Evolutionary conservation across 2,888 invertebrate species (phyloP).

Genomic region (Vannuccia rotundouncinata): DNA sequence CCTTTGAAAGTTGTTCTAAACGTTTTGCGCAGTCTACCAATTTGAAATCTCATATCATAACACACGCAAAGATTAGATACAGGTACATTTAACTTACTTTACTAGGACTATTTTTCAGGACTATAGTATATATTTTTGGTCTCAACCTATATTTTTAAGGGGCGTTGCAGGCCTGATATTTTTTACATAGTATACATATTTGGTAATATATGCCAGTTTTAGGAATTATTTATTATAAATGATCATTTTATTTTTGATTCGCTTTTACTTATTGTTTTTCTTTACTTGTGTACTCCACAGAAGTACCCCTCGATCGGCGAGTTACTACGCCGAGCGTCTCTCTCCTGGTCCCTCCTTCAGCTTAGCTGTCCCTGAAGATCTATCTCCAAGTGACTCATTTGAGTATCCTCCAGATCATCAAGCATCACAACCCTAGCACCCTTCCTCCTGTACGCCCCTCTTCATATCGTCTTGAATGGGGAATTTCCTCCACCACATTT

Average conservation of each 20-base stretch:
- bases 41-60: slow-evolving; percentile 83
- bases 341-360: background rate
- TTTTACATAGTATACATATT: too few relatives aligned
- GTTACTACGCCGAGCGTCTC: background rate
- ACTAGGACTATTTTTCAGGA: too few relatives aligned
- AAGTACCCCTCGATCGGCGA: background rate
- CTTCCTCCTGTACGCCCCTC: background rate
- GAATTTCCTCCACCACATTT: too few relatives aligned
- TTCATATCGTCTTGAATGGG: too few relatives aligned
- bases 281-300: too few relatives aligned
- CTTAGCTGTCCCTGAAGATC: background rate
- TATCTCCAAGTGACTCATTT: background rate
- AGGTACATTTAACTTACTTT: background rate
- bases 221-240: too few relatives aligned
- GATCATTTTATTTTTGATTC: too few relatives aligned
- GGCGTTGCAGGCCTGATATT: too few relatives aligned
- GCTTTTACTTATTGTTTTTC: too few relatives aligned
- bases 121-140: too few relatives aligned
- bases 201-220: too few relatives aligned
- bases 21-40: slow-evolving; percentile 98
- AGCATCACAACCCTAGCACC: background rate
- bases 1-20: slow-evolving; percentile 95
- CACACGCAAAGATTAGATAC: slow-evolving; percentile 33
- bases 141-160: too few relatives aligned
- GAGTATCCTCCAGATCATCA: background rate